Conservation (phyloP, 2,888 invertebrate genomes). For the Celastrina argiolus region DNA sequence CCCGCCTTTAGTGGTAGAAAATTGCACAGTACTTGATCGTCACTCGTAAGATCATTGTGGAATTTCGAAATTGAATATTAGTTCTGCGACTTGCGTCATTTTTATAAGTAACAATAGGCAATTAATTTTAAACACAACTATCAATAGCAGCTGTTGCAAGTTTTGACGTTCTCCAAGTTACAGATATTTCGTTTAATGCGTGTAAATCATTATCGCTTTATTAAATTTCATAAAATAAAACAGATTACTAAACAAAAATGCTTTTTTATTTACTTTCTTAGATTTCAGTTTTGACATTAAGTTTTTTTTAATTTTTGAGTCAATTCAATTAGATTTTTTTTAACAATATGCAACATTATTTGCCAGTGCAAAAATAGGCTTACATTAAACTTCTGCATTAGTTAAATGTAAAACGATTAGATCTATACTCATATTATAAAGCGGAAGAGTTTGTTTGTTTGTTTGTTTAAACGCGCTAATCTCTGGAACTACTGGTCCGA, state of each 20-base stretch:
- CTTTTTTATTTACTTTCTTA: background rate
- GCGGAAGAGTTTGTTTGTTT: no score
- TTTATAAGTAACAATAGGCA: slow-evolving; percentile 6
- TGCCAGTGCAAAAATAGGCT: no score
- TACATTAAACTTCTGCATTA: no score
- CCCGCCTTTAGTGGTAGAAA: background rate
- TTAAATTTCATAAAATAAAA: background rate
- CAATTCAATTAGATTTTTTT: background rate
- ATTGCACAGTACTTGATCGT: background rate
- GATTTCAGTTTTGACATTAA: background rate
- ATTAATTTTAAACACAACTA: background rate
- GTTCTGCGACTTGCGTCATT: slow-evolving; percentile 14
- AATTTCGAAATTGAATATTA: slow-evolving; percentile 2
- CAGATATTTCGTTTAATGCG: background rate
- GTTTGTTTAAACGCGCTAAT: no score
- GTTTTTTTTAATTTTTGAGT: background rate
- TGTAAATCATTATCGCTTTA: background rate
- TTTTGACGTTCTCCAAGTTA: background rate
- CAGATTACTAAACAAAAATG: background rate
- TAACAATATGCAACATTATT: no score
- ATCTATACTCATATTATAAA: no score
- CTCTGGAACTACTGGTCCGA: no score
- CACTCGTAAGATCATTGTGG: background rate
- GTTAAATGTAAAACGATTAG: no score
- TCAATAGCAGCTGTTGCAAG: background rate